A percentile compares a stretch with the other conserved stretches of the same genome.
These are phyloP conservation scores for Urophycis tenuis DNA, from an alignment of 2,797 vertebrate species.

Conservation along the genomic window DNA sequence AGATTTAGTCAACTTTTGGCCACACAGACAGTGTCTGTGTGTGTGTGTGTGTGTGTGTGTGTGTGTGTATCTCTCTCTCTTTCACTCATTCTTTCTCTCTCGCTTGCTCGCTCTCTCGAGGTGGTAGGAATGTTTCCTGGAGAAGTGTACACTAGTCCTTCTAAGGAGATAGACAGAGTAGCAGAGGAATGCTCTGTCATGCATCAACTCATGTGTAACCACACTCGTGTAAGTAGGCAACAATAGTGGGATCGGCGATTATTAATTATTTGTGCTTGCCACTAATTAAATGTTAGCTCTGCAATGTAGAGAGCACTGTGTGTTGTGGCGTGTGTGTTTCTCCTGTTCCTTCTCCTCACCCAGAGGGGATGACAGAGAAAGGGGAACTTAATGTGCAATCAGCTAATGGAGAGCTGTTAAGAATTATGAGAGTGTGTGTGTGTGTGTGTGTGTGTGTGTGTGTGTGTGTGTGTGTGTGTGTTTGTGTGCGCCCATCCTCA, in stretches of 20 bases:
- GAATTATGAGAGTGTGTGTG: not conserved
- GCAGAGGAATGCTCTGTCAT: no score
- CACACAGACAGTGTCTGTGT: no score
- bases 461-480: not conserved
- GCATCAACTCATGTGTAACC: slow-evolving; percentile 45
- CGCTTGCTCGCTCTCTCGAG: not conserved
- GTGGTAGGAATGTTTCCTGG: slow-evolving; percentile 34
- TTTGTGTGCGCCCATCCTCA: not conserved
- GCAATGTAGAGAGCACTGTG: not conserved
- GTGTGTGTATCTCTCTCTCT: not conserved
- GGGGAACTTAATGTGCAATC: slow-evolving; percentile 53
- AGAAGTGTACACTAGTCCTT: slow-evolving; percentile 58
- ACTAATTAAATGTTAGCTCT: not conserved
- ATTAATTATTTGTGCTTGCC: not conserved
- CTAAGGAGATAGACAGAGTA: slow-evolving; percentile 66
- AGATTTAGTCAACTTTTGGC: slow-evolving; percentile 22
- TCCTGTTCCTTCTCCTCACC: slow-evolving; percentile 12
- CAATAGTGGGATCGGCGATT: not conserved
- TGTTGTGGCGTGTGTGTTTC: slow-evolving; percentile 17
- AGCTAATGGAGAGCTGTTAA: slow-evolving; percentile 53
- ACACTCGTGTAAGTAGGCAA: slow-evolving; percentile 24
- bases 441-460: not conserved
- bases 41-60: no score
- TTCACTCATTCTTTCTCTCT: not conserved
- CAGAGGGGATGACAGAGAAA: slow-evolving; percentile 35